Base-by-base conservation (phyloP, 2,113 vertebrate species). In the Phoxinus phoxinus region DNA sequence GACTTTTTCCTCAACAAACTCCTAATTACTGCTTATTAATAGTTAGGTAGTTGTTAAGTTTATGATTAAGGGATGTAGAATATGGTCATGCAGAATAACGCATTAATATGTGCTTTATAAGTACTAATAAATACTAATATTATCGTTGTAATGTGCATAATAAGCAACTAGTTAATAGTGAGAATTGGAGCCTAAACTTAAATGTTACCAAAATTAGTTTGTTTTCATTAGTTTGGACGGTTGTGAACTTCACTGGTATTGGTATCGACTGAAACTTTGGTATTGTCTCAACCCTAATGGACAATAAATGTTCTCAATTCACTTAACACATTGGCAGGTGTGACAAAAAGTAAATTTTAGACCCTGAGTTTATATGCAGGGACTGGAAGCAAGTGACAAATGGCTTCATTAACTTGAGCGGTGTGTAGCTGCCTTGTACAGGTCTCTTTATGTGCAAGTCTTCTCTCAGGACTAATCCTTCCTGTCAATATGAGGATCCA, bases 381-480 rank as follows among this genome's bases (percentile, higher is more conserved):
- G 23, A n/a, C 23, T 25, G 32, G 27, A 19, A 37, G 21, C 3
- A 21, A 59, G 32, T 67, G 35, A 12, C 51, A 58, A 56, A 79
- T 65, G 46, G 23, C 10, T 53, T 25, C n/a, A 41, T 72, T 37
- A 23, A 65, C 25, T 15, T 48, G 37, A 48, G 44, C 6, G 2
- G n/a, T 21, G 37, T 73, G 23, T 44, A 25, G 37, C 37, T 6
- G 67, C 17, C 53, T 12, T 23, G 44, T 69, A 27, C 51, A 23
- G 46, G 69, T 59, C 79, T 37, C 48, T 58, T 53, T 51, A 74
- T 48, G 79, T 67, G 69, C 6, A 23, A 37, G 17, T 78, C 23
- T 81, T 81, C 19, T 84, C 30, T 78, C 48, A 44, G 32, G 30
- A 25, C 48, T 61, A 74, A 84, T 59, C 56, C 56, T 7, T 11